phyloP scores from a whole-genome alignment of 2,797 vertebrate genomes.

The Myotis findleyi region DNA sequence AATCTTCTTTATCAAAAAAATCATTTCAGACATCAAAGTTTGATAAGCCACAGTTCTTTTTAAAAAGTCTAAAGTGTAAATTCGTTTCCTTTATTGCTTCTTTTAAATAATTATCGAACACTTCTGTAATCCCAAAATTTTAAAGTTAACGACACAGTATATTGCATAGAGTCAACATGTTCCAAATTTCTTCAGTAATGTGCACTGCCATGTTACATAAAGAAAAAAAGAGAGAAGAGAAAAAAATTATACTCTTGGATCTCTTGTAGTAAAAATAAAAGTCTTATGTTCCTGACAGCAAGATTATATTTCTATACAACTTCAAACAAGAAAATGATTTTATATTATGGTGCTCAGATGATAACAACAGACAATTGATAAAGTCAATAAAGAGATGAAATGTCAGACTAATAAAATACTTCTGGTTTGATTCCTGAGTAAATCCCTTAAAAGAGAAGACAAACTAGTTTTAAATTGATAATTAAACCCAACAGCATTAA shows the following conservation, averaged over 20 bases:
- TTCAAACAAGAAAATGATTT: neutral
- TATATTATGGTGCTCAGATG: neutral
- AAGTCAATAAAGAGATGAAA: neutral
- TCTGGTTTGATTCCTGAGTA: neutral
- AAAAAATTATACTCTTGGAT: neutral
- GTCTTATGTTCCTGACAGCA: neutral
- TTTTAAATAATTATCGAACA: neutral
- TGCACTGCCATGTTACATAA: neutral
- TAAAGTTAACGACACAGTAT: neutral
- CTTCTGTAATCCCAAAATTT: neutral
- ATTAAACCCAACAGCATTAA: neutral
- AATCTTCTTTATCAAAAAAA: neutral
- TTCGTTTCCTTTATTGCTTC: slow-evolving; percentile 6
- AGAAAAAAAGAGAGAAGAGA: neutral
- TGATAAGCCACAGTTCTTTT: neutral
- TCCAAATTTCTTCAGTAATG: neutral
- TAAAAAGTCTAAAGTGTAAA: neutral
- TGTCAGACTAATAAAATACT: neutral
- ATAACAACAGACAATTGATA: neutral
- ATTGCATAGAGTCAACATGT: neutral
- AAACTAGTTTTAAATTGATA: neutral
- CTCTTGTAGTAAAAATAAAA: neutral
- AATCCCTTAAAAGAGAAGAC: neutral
- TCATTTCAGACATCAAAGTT: neutral
- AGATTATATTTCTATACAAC: neutral